Base-by-base conservation (phyloP, 1,140 invertebrate species). In the Eciton burchellii region DNA sequence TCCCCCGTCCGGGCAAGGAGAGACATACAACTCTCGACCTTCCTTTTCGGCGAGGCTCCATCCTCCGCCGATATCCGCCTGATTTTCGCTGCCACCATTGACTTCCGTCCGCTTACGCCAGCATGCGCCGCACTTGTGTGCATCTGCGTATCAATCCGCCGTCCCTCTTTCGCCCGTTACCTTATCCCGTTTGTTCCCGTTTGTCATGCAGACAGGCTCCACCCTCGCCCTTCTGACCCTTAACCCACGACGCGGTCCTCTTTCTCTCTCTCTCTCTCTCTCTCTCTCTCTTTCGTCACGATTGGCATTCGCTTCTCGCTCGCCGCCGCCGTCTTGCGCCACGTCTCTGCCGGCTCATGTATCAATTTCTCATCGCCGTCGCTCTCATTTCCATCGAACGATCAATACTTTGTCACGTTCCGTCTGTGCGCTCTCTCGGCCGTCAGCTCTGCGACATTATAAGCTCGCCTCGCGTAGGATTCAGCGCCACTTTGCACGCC, bases 11-110 rank as follows among this genome's bases (percentile, higher is more conserved):
- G n/a, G n/a, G n/a, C n/a, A n/a, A n/a, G n/a, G n/a, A n/a, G n/a
- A n/a, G n/a, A n/a, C n/a, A n/a, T n/a, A n/a, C n/a, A n/a, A n/a
- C 43, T 63, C 35, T 70, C 47, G 62, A 14, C 35, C 26, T 54
- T 79, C 24, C 35, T 68, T 70, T 43, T 26, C 62, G 16, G 35
- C 29, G 60, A 60, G 29, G 12, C 35, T 70, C 19, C 26, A 35
- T 35, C 2, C 59, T 0, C 68, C 3, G 12, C 62, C 49, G 52
- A 70, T 79, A 29, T 57, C 35, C 19, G 63, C 63, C 63, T 68
- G 63, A 70, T 79, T 79, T 79, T 79, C 74, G 63, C 49, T 79
- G 63, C 63, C 35, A 68, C 74, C 70, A 63, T 79, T 63, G 63
- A 79, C 70, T 79, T 79, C 49, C 74, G 63, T 79, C 24, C 63